Evolutionary conservation across 2,113 vertebrate species (phyloP).

Genomic region (Deroptyus accipitrinus): DNA sequence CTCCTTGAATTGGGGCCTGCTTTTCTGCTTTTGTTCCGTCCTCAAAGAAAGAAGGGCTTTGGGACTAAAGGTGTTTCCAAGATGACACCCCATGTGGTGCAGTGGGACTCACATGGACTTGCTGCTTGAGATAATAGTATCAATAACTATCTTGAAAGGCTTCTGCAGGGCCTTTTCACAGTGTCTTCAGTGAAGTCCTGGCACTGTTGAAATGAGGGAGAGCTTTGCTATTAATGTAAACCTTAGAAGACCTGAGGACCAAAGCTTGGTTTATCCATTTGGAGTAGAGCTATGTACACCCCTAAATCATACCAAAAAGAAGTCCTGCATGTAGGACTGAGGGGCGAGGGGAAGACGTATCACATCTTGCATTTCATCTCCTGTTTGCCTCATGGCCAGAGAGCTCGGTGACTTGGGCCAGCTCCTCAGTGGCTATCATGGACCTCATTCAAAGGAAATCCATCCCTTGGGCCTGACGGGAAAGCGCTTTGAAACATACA

Average conservation of each 20-base stretch:
- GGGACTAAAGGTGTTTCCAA: neutral
- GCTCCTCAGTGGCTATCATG: neutral
- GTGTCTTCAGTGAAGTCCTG: neutral
- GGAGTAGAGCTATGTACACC: neutral
- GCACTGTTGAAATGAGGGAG: neutral
- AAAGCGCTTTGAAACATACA: slow-evolving; percentile 64
- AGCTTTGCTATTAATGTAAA: neutral
- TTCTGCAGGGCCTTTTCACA: neutral
- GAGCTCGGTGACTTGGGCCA: neutral
- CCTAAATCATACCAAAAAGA: neutral
- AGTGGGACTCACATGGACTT: neutral
- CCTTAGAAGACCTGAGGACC: neutral
- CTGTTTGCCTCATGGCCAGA: neutral
- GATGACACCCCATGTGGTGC: neutral
- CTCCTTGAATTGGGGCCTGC: neutral
- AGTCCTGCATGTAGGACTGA: neutral
- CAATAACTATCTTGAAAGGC: neutral
- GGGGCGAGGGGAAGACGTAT: neutral
- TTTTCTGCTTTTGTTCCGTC: neutral
- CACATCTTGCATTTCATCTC: neutral
- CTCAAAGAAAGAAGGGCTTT: neutral
- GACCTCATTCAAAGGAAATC: slow-evolving; percentile 22
- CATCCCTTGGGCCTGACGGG: slow-evolving; percentile 30
- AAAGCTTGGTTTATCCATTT: rapidly evolving
- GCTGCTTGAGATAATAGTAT: neutral